Percentiles rank a stretch among this genome's conserved stretches.
phyloP scores from a whole-genome alignment of 2,797 vertebrate species.

The Monodelphis domestica region DNA sequence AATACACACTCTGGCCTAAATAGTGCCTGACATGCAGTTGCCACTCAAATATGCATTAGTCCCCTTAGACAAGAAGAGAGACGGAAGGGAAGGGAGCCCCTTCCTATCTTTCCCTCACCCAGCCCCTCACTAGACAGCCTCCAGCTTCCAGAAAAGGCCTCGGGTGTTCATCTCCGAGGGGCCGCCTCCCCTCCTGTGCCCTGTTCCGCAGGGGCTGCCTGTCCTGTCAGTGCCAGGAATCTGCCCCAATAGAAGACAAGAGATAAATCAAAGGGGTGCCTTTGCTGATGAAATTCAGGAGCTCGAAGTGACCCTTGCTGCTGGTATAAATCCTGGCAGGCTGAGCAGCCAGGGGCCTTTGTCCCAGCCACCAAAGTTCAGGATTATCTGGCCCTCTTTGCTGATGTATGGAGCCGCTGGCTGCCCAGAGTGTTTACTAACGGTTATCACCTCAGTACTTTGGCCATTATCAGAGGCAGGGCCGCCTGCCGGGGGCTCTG shows the following conservation, averaged over 20 bases:
- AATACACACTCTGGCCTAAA: not conserved
- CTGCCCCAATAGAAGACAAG: conserved; percentile 72
- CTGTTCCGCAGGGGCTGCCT: conserved; percentile 57
- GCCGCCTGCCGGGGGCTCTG: conserved; percentile 87
- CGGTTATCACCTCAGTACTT: conserved; percentile 90
- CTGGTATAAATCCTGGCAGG: conserved; percentile 85
- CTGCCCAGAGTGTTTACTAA: conserved; percentile 86
- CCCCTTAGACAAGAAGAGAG: not conserved
- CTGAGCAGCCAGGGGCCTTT: conserved; percentile 74
- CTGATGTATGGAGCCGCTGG: conserved; percentile 86
- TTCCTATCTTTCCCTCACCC: not conserved
- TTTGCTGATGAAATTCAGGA: conserved; percentile 86
- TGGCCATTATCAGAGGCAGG: conserved; percentile 90
- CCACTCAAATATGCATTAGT: not conserved
- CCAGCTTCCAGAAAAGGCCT: not conserved
- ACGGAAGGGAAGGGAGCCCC: not conserved
- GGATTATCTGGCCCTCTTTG: conserved; percentile 88
- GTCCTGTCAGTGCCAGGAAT: conserved; percentile 80
- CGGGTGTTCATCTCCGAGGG: not conserved
- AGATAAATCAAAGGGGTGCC: conserved; percentile 85
- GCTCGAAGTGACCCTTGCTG: conserved; percentile 81
- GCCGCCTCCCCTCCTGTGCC: conserved; percentile 26
- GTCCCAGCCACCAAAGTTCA: conserved; percentile 81
- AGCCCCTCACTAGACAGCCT: not conserved
- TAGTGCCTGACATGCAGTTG: not conserved